phyloP scores from a whole-genome alignment of 2,888 invertebrate species.

The Acleris literana region DNA sequence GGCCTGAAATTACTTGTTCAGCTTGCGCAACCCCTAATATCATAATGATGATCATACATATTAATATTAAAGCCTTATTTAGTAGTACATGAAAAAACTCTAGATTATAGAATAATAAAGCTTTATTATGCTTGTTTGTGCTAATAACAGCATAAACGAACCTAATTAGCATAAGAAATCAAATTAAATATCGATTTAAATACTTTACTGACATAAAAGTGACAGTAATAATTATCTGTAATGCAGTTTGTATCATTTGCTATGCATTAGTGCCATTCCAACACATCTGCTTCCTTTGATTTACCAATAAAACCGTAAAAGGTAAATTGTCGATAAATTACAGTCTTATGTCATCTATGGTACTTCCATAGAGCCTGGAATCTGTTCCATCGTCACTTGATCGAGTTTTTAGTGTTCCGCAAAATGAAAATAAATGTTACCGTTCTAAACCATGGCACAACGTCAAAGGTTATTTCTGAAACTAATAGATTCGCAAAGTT shows the following conservation, averaged over 20 bases:
- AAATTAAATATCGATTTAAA: slow-evolving; percentile 12
- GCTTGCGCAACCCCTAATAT: too few relatives aligned
- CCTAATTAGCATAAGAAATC: slow-evolving; percentile 17
- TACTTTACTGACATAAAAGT: slow-evolving; percentile 8
- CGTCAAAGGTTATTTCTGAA: too few relatives aligned
- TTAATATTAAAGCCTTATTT: too few relatives aligned
- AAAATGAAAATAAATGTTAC: not conserved
- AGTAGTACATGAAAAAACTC: too few relatives aligned
- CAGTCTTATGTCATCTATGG: slow-evolving; percentile 17
- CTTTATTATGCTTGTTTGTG: too few relatives aligned
- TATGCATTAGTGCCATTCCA: slow-evolving; percentile 23
- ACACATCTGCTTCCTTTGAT: slow-evolving; percentile 18
- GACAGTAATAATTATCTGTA: slow-evolving; percentile 12
- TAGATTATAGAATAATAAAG: too few relatives aligned
- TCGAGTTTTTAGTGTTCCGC: slow-evolving; percentile 14
- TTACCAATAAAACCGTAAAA: slow-evolving; percentile 13
- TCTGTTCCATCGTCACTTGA: slow-evolving; percentile 11
- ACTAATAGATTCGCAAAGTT: too few relatives aligned
- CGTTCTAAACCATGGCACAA: not conserved
- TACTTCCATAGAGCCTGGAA: slow-evolving; percentile 14
- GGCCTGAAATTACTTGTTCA: too few relatives aligned
- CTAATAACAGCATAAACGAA: not conserved
- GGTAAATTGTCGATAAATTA: slow-evolving; percentile 5
- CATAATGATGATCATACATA: too few relatives aligned
- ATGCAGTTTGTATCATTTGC: slow-evolving; percentile 6